Conservation (phyloP, 2,888 invertebrate species). For the Pyralis farinalis region DNA sequence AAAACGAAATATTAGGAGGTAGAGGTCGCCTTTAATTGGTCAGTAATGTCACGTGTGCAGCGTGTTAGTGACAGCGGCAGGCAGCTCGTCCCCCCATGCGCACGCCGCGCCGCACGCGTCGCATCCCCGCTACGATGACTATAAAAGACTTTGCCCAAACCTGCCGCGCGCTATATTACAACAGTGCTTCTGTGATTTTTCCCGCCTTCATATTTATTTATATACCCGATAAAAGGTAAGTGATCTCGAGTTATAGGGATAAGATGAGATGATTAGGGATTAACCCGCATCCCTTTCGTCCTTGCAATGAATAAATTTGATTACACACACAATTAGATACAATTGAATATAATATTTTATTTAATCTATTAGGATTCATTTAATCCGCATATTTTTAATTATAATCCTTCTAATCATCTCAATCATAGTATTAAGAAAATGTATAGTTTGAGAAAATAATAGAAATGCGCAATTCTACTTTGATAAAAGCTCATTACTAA, state of each 20-base stretch:
- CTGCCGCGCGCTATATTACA: conserved; percentile 79
- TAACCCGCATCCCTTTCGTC: background rate
- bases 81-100: conserved; percentile 47
- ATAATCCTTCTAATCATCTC: conserved; percentile 12
- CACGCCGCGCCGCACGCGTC: conserved; percentile 28
- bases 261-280: conserved; percentile 46
- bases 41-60: conserved; percentile 29
- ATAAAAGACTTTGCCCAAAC: conserved; percentile 72
- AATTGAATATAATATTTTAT: too few relatives aligned
- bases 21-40: conserved; percentile 35
- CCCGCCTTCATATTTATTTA: conserved; percentile 67
- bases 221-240: conserved; percentile 65
- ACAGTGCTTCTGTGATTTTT: conserved; percentile 78
- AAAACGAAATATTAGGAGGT: conserved; percentile 24
- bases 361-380: too few relatives aligned
- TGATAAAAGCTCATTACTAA: too few relatives aligned
- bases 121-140: conserved; percentile 72
- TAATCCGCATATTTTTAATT: too few relatives aligned
- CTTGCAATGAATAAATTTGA: too few relatives aligned
- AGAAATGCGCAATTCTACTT: too few relatives aligned
- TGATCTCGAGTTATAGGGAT: conserved; percentile 45
- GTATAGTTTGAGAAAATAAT: too few relatives aligned
- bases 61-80: conserved; percentile 14
- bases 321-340: background rate
- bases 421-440: conserved; percentile 6